These are phyloP conservation scores for Tokudaia muenninki DNA, from an alignment of 2,797 vertebrate species.

Conservation along the genomic window DNA sequence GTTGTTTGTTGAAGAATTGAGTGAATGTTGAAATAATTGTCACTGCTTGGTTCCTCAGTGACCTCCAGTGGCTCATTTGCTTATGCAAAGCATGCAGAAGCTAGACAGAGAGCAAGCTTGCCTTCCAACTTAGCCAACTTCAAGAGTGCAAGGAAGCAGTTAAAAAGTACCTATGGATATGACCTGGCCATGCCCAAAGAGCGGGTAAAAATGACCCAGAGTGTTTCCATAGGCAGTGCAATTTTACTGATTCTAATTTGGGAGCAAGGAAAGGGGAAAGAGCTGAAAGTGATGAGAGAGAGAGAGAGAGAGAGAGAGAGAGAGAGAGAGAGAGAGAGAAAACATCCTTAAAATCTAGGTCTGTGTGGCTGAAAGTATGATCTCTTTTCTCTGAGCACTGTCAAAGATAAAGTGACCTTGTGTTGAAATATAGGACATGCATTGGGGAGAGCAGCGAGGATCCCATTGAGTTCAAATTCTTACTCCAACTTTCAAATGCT, in stretches of 20 bases:
- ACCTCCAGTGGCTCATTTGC: conserved; percentile 74
- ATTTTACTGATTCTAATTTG: not conserved
- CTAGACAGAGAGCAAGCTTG: conserved; percentile 1
- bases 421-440: not conserved
- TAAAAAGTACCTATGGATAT: not conserved
- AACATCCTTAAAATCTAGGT: not conserved
- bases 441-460: not conserved
- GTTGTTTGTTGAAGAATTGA: conserved; percentile 77
- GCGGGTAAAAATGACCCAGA: not conserved
- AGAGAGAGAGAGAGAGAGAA: not conserved
- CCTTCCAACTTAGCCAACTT: not conserved
- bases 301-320: not conserved
- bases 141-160: not conserved
- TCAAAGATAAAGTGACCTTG: not conserved
- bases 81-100: conserved; percentile 64
- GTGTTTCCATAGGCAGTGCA: not conserved
- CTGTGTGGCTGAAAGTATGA: not conserved
- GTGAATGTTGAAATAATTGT: conserved; percentile 76
- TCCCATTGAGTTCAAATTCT: not conserved
- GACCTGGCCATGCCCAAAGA: not conserved
- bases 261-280: not conserved
- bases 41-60: conserved; percentile 34
- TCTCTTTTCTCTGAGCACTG: not conserved
- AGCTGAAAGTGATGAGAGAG: not conserved
- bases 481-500: not conserved